Conservation (phyloP, 2,888 invertebrate species). For the Pollenia labialis region DNA sequence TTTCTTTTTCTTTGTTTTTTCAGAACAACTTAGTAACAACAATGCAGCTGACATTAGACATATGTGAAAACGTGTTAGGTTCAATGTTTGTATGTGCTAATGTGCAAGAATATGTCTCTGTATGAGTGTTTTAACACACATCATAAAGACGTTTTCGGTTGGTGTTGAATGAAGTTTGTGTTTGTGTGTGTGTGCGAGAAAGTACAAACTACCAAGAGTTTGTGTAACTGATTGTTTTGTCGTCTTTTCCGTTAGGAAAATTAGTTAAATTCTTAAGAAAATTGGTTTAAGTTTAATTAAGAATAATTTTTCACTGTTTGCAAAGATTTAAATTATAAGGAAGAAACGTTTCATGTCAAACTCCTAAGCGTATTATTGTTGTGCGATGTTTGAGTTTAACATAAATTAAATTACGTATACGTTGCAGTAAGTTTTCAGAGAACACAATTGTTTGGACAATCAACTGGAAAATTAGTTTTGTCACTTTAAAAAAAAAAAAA, state of each 20-base stretch:
- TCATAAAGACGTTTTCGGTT: constrained; percentile 14
- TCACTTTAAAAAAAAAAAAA: too few relatives aligned
- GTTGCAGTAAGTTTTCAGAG: background rate
- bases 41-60: constrained; percentile 71
- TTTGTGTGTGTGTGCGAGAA: background rate
- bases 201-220: background rate
- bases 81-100: constrained; percentile 64
- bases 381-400: background rate
- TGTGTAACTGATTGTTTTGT: background rate
- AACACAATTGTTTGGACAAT: background rate
- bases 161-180: background rate
- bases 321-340: constrained; percentile 40
- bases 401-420: constrained; percentile 10
- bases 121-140: constrained; percentile 14
- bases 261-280: constrained; percentile 67
- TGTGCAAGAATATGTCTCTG: constrained; percentile 51
- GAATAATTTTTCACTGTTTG: constrained; percentile 50
- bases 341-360: background rate
- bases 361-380: background rate
- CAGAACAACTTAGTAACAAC: constrained; percentile 63
- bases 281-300: constrained; percentile 68
- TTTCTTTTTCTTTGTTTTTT: constrained; percentile 31
- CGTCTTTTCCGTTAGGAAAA: constrained; percentile 23
- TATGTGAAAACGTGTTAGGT: constrained; percentile 70
- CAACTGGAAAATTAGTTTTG: background rate